A percentile compares a stretch with the other conserved stretches of the same genome.
These are phyloP conservation scores for Ibycter americanus DNA, from an alignment of 2,797 vertebrate species.

Conservation along the genomic window DNA sequence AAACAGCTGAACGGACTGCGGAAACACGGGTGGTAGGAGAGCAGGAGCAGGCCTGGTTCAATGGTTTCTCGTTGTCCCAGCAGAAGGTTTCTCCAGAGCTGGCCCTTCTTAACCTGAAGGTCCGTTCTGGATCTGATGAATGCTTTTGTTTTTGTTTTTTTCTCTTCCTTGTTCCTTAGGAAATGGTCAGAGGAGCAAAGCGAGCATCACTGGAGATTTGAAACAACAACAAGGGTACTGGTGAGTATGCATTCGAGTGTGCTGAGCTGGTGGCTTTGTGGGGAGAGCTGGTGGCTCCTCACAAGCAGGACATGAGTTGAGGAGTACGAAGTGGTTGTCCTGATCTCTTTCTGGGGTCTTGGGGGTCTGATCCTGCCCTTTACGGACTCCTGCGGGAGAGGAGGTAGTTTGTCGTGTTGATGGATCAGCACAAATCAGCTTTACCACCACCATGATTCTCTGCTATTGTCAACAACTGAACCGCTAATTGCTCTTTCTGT, in stretches of 20 bases:
- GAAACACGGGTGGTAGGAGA: rapidly evolving
- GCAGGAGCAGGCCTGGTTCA: neutral
- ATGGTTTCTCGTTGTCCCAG: rapidly evolving
- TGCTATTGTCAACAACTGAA: neutral
- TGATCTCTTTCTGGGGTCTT: neutral
- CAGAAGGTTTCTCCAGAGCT: neutral
- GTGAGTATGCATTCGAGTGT: slow-evolving; percentile 51
- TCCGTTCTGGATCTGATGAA: slow-evolving; percentile 11
- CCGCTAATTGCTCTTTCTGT: slow-evolving; percentile 5
- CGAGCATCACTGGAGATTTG: slow-evolving; percentile 44
- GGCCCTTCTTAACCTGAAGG: neutral
- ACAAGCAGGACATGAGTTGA: neutral
- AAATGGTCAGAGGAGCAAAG: slow-evolving; percentile 60
- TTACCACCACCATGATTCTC: neutral
- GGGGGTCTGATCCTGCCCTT: neutral
- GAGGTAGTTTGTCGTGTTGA: neutral
- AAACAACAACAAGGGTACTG: slow-evolving; percentile 33
- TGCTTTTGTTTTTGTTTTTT: neutral
- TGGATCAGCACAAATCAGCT: neutral
- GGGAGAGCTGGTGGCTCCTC: neutral
- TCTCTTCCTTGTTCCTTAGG: slow-evolving; percentile 45
- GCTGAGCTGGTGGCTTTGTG: neutral
- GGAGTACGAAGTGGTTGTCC: rapidly evolving
- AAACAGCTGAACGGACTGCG: neutral
- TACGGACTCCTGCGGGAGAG: neutral